Base-by-base conservation (phyloP, 2,888 invertebrate genomes). In the Drosophila meridiana region DNA sequence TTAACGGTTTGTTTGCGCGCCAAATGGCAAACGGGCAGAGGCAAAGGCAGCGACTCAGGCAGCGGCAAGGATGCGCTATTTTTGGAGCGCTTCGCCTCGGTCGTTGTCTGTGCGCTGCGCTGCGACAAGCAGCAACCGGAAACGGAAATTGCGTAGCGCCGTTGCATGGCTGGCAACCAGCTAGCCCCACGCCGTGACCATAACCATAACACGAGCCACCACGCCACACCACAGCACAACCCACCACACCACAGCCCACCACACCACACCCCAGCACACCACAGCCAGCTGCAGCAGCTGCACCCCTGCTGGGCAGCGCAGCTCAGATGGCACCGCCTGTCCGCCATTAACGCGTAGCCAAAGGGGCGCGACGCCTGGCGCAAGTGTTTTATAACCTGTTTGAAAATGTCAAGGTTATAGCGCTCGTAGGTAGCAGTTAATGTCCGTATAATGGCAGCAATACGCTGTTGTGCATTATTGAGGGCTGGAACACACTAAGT, bases 1-100 rank as follows among this genome's bases (percentile, higher is more conserved):
- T 87, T 87, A 87, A 87, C 87, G 89, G 84, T 83, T 88, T 87
- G 90, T 90, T 90, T 90, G 89, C 74, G 66, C 76, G 67, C 75
- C 86, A 77, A 88, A 85, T 87, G 76, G 83, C 70, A 62, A 73
- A 32, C 52, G 8, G 8, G 20, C 6, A 40, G 30, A n/a, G 7
- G n/a, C 9, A 40, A 26, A 9, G 9, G 30, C 7, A 40, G 32
- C 9, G 8, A n/a, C 7, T 30, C 28, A 20, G 9, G 26, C 6
- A 40, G 28, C 4, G 50, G 13, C 36, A n/a, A 58, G 60, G 69
- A 66, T 74, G 71, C 60, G 61, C 67, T 69, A 79, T 67, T 69
- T 82, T 78, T 65, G 66, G 53, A 78, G 40, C 61, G 52, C 62
- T 28, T 40, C 28, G 68, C 70, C 73, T 47, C 77, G 69, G 87